Conservation (phyloP, 2,113 vertebrate genomes). For the Megalops atlanticus region DNA sequence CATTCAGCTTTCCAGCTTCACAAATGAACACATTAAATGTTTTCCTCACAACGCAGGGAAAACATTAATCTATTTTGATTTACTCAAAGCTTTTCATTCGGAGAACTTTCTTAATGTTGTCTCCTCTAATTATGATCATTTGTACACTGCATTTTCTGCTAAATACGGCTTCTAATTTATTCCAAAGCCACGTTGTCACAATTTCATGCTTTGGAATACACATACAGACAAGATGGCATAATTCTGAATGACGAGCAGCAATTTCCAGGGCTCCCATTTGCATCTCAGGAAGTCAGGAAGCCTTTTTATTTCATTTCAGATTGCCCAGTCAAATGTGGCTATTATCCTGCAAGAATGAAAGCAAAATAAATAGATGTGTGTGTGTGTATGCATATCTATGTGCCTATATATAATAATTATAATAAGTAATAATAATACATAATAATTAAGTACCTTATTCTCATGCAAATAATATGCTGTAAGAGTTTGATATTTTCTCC, state of each 20-base stretch:
- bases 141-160: not conserved
- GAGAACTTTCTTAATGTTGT: not conserved
- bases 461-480: not conserved
- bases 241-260: not conserved
- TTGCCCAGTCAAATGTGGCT: not conserved
- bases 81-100: not conserved
- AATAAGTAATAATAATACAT: not conserved
- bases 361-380: not conserved
- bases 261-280: not conserved
- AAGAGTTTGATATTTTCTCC: too few relatives aligned
- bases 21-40: too few relatives aligned
- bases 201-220: not conserved
- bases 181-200: not conserved
- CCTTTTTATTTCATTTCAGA: not conserved
- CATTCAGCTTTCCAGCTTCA: too few relatives aligned
- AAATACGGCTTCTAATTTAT: not conserved
- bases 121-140: not conserved
- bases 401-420: too few relatives aligned
- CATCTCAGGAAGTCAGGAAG: not conserved
- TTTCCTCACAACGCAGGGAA: too few relatives aligned
- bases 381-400: too few relatives aligned
- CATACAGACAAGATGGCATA: slow-evolving; percentile 8
- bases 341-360: not conserved
- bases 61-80: not conserved
- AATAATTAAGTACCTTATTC: not conserved